Evolutionary conservation across 2,113 vertebrate genomes (phyloP), one percentile per base, ranked within the genome.

Genomic region (Columbina picui): DNA sequence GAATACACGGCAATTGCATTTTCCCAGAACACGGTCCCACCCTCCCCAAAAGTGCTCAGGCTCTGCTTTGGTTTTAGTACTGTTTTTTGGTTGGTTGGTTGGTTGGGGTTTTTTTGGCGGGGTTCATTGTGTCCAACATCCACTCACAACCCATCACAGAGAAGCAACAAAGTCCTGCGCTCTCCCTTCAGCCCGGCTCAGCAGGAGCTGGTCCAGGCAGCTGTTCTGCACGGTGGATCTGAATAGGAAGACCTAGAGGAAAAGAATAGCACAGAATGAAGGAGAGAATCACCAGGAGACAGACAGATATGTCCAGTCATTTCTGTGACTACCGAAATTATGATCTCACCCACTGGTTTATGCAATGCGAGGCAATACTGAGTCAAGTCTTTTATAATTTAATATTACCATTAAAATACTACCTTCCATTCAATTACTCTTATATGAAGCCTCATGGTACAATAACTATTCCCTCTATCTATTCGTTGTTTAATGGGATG

Each of bases 181-280:
- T 87, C n/a, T 45, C 41, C 36, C 59, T 78, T 65, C 64, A 89
- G 56, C 39, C 57, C 45, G 29, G 57, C 83, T 90, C 88, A 90
- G 96, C 76, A 93, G 83, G 85, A 78, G 79, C 79, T 92, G 79
- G 83, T 68, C 49, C 45, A 45, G 60, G 52, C 83, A 89, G 90
- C 38, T 78, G 93, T 64, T 94, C 90, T 86, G 92, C 87, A 10
- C 45, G 45, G 60, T 86, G 92, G 92, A 84, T 73, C 86, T 90
- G 74, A 95, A 95, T 57, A 52, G 83, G 76, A 93, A 93, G 85
- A 94, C 17, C 90, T 60, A 86, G 14, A 78, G 22, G 36, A 39
- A 41, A 85, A 83, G 38, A 59, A 87, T 21, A 11, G 41, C 65
- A 80, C 30, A 71, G 50, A 34, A 65, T 12, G 34, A 77, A 91